Base-by-base conservation (phyloP, 1,140 invertebrate species). In the Lordiphosa stackelbergi region DNA sequence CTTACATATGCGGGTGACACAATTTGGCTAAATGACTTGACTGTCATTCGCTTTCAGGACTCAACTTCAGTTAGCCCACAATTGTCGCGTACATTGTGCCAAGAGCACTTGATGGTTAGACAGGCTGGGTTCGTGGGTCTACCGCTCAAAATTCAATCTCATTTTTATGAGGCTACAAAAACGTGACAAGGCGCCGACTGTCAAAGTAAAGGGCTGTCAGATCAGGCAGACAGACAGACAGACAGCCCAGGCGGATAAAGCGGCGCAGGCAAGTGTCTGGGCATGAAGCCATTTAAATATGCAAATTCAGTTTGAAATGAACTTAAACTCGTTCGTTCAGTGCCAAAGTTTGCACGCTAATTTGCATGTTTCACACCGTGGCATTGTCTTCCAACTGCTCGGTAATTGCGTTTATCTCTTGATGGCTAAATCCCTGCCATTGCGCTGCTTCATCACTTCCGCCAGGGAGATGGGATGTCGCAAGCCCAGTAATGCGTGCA, bases 61-160 rank as follows among this genome's bases (percentile, higher is more conserved):
- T 31, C 28, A 31, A 31, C 7, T 31, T 31, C 28, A 24, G 22
- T 24, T 5, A 5, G 5, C 22, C 22, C 5, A 24, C 22, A 31
- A 31, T 31, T 31, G 28, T 31, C 28, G 28, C 28, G 11, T 11
- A 12, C 24, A 22, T 55, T 42, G 10, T 37, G 57, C 8, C 35
- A 40, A 40, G 12, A 8, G 28, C n/a, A 48, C 11, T 34, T 16
- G n/a, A 22, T 40, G 38, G 28, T 31, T 31, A 31, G 28, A 31
- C 28, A 31, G 42, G 6, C 9, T 19, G 48, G 53, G 54, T 60
- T 75, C 64, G 38, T 59, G 42, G 73, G 43, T 28, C 63, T 42
- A 54, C 75, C 71, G 71, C 58, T 83, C 71, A 79, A 83, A 83
- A 79, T 83, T 81, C 77, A 81, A 81, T 81, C 77, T 83, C 62